phyloP scores from a whole-genome alignment of 2,888 invertebrate genomes.

The Cryptus armator region DNA sequence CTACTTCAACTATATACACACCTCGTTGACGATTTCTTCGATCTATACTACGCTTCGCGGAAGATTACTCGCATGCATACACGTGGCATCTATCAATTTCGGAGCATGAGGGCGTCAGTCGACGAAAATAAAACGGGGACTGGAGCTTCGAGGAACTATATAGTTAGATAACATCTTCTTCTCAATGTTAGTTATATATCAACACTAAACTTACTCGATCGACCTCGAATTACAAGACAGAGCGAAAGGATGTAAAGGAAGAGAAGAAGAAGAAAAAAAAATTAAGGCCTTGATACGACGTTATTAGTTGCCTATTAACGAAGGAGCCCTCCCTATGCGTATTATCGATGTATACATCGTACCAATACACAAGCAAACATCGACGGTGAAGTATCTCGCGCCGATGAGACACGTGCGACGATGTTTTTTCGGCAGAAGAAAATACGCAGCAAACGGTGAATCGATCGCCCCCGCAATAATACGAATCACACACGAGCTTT shows the following conservation, averaged over 20 bases:
- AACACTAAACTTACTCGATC: not conserved
- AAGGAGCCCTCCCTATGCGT: slow-evolving; percentile 55
- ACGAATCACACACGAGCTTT: slow-evolving; percentile 10
- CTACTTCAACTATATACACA: not conserved
- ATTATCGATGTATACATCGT: not conserved
- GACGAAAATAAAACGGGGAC: slow-evolving; percentile 31
- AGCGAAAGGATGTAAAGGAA: slow-evolving; percentile 4
- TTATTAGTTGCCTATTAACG: slow-evolving; percentile 73
- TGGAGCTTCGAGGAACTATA: slow-evolving; percentile 15
- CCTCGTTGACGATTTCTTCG: slow-evolving; percentile 30
- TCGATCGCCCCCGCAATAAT: slow-evolving; percentile 46
- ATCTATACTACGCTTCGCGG: slow-evolving; percentile 17
- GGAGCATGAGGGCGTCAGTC: slow-evolving; percentile 39
- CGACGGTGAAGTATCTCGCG: not conserved
- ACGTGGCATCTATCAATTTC: slow-evolving; percentile 64
- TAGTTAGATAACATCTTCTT: slow-evolving; percentile 9
- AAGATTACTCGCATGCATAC: slow-evolving; percentile 52
- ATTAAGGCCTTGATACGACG: slow-evolving; percentile 73
- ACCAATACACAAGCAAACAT: not conserved
- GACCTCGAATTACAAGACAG: slow-evolving; percentile 12
- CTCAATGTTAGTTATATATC: not conserved
- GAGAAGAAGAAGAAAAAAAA: slow-evolving; percentile 12
- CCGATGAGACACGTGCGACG: slow-evolving; percentile 47
- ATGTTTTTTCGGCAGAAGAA: slow-evolving; percentile 70
- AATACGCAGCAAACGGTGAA: slow-evolving; percentile 60